Evolutionary conservation across 2,888 invertebrate genomes (phyloP).

Genomic region (Amorpha juglandis): DNA sequence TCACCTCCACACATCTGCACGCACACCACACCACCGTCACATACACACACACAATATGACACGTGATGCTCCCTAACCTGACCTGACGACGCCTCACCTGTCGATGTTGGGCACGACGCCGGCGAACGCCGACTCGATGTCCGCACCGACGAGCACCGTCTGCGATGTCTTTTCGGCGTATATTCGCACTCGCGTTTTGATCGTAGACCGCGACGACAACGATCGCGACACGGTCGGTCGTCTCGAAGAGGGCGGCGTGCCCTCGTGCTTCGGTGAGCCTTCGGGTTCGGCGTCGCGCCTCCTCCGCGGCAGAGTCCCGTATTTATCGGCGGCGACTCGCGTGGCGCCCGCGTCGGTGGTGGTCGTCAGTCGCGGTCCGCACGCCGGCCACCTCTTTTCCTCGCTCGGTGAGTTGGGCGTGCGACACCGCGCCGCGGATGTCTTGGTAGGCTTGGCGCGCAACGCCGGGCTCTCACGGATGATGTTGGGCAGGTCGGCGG

Average conservation of each 20-base stretch:
- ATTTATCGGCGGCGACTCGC: slow-evolving; percentile 86
- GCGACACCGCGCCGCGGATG: slow-evolving; percentile 84
- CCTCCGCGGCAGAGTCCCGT: slow-evolving; percentile 90
- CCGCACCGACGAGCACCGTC: slow-evolving; percentile 89
- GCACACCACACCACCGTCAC: neutral
- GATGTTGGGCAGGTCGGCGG: slow-evolving; percentile 81
- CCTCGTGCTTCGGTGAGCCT: slow-evolving; percentile 76
- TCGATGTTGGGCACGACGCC: slow-evolving; percentile 83
- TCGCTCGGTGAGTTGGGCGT: slow-evolving; percentile 87
- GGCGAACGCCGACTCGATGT: slow-evolving; percentile 88
- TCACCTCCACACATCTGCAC: slow-evolving; percentile 52
- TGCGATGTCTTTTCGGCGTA: slow-evolving; percentile 92
- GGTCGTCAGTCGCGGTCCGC: slow-evolving; percentile 68
- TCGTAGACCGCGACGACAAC: slow-evolving; percentile 67
- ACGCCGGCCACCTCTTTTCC: slow-evolving; percentile 88
- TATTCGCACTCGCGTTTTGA: slow-evolving; percentile 85
- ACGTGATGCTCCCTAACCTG: too few species aligned
- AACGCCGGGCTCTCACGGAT: slow-evolving; percentile 76
- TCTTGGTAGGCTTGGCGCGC: slow-evolving; percentile 78
- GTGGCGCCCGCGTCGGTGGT: slow-evolving; percentile 65
- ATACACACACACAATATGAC: neutral
- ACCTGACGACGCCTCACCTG: slow-evolving; percentile 52
- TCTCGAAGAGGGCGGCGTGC: slow-evolving; percentile 64
- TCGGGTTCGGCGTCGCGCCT: slow-evolving; percentile 87
- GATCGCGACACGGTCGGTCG: slow-evolving; percentile 73